These are phyloP conservation scores for Periparus ater DNA, from an alignment of 2,797 vertebrate genomes.

Conservation along the genomic window DNA sequence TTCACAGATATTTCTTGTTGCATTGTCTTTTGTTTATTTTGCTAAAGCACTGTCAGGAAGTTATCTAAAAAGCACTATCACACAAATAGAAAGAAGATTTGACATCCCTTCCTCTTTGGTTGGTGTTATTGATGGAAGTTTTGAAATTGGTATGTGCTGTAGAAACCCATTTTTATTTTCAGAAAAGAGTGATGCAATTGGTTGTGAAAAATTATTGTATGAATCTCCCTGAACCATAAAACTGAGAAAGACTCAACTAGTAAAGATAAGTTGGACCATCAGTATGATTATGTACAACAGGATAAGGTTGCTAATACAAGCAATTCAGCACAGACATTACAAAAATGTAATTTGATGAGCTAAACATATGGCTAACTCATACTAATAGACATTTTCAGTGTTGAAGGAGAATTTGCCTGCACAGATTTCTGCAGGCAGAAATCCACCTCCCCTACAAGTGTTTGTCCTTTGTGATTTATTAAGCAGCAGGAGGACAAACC, in stretches of 20 bases:
- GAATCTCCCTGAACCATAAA: neutral
- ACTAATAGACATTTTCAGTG: neutral
- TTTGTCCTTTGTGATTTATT: neutral
- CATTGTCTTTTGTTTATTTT: slow-evolving; percentile 92
- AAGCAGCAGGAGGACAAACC: neutral
- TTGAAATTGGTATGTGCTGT: slow-evolving; percentile 90
- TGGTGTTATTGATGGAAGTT: slow-evolving; percentile 94
- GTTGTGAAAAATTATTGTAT: neutral
- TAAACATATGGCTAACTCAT: neutral
- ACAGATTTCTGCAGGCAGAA: neutral
- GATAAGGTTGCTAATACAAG: neutral
- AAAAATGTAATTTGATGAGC: neutral
- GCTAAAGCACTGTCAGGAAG: slow-evolving; percentile 89
- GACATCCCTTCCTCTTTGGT: slow-evolving; percentile 93
- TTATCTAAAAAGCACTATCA: slow-evolving; percentile 95
- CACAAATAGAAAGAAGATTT: slow-evolving; percentile 93
- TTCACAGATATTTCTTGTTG: slow-evolving; percentile 88
- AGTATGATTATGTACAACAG: neutral
- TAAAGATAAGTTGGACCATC: neutral
- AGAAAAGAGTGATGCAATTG: neutral
- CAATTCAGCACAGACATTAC: neutral
- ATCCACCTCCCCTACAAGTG: neutral
- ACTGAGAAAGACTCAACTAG: neutral
- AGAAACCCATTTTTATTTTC: neutral
- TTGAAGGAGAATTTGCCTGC: neutral